These are phyloP conservation scores for Ectemnius cavifrons DNA, from an alignment of 2,888 invertebrate species.

Conservation along the genomic window DNA sequence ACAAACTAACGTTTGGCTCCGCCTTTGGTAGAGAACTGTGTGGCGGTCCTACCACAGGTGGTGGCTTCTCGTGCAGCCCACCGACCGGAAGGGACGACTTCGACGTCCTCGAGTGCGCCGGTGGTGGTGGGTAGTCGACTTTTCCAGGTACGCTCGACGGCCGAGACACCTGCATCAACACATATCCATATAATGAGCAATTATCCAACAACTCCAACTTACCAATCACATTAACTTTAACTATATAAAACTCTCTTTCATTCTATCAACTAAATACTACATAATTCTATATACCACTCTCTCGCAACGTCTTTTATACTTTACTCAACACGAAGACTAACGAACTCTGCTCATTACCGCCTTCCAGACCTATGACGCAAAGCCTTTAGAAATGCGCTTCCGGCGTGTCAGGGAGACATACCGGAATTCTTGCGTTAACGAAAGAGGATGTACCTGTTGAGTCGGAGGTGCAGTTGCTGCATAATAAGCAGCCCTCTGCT, in stretches of 20 bases:
- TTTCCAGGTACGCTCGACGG: constrained; percentile 75
- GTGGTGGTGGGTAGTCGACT: constrained; percentile 76
- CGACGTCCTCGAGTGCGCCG: constrained; percentile 78
- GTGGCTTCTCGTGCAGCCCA: constrained; percentile 70
- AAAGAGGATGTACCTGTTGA: constrained; percentile 69
- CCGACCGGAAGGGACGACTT: constrained; percentile 75
- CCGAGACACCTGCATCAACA: constrained; percentile 68
- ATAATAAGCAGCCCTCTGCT: constrained; percentile 80
- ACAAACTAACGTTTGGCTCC: constrained; percentile 85
- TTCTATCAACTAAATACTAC: too few relatives aligned
- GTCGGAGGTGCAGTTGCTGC: constrained; percentile 76
- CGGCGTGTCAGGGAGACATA: too few relatives aligned
- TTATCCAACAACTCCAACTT: too few relatives aligned
- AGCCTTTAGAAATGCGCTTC: too few relatives aligned
- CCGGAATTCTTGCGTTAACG: too few relatives aligned
- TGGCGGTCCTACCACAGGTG: constrained; percentile 56
- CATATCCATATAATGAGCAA: not conserved
- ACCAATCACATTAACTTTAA: too few relatives aligned
- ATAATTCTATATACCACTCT: too few relatives aligned
- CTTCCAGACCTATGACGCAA: too few relatives aligned
- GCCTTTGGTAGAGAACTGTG: constrained; percentile 80
- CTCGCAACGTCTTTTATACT: too few relatives aligned
- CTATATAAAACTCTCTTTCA: too few relatives aligned
- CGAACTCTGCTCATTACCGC: too few relatives aligned
- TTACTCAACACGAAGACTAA: too few relatives aligned